Evolutionary conservation across 1,140 invertebrate species (phyloP).

Genomic region (Neodiprion fabricii): DNA sequence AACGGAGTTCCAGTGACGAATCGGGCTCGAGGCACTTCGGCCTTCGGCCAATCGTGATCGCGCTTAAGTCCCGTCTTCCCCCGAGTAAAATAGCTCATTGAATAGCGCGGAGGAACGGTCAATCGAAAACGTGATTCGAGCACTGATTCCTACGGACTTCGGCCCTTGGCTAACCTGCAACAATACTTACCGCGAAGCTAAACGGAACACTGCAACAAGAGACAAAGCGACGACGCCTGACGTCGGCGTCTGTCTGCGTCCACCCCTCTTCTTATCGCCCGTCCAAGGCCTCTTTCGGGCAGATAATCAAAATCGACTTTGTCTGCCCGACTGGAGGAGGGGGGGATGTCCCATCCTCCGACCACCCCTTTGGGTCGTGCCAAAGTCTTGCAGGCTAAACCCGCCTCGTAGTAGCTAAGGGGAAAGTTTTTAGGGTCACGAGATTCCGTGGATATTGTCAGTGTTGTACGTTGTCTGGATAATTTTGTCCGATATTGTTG

Average conservation of each 20-base stretch:
- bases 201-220: background rate
- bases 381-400: too few species aligned
- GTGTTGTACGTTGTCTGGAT: too few species aligned
- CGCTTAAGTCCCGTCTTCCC: background rate
- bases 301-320: constrained; percentile 8
- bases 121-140: background rate
- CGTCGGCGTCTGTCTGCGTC: background rate
- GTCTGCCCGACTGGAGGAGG: background rate
- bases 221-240: constrained; percentile 6
- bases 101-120: background rate
- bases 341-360: background rate
- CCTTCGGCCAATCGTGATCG: background rate
- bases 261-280: background rate
- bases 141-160: background rate
- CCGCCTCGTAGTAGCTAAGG: too few species aligned
- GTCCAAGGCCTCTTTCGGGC: background rate
- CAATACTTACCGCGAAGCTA: too few species aligned
- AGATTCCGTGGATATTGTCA: too few species aligned
- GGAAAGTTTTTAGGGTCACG: too few species aligned
- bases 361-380: too few species aligned
- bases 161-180: too few species aligned
- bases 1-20: background rate
- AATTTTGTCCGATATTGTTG: too few species aligned
- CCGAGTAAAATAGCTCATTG: background rate
- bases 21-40: background rate